Evolutionary conservation across 2,888 invertebrate genomes (phyloP), one percentile per base, ranked within the genome.

Genomic region (Macrosoma leucophasiata): DNA sequence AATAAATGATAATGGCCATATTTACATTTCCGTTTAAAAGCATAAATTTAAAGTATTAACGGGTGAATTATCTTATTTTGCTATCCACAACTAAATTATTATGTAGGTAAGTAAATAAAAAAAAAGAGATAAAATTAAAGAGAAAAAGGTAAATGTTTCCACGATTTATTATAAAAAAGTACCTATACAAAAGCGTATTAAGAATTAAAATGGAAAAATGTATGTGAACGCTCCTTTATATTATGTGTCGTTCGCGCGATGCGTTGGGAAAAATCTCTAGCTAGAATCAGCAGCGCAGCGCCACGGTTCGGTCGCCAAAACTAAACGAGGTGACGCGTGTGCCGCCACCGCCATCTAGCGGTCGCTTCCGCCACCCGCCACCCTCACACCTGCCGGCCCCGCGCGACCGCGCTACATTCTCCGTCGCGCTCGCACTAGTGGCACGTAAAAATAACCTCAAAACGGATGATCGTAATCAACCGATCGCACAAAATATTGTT

Each of bases 401-500:
- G 36, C 36, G 37, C 36, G 36, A 33, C 35, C 37, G 47, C 37
- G 48, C 37, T 43, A 55, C 58, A 60, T 73, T 73, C 70, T 68
- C 81, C 66, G 69, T 78, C 77, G 77, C 79, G 76, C 68, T 79
- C 77, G 66, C 77, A 75, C 73, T 62, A 75, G 72, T 72, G 73
- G 74, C 78, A 82, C 81, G 77, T 78, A 79, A 69, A 70, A 75
- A 65, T 84, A 84, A 84, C 84, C 84, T 82, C 73, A 75, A 84
- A 82, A 72, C 64, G 57, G 39, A 55, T 59, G 51, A 56, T 68
- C 72, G 65, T 67, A 63, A 66, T 66, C 64, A 68, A 48, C n/a
- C n/a, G n/a, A n/a, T n/a, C n/a, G n/a, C n/a, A n/a, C 63, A 67
- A 75, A 77, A 76, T 78, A 74, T 70, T 72, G 60, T 53, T 53